Percentiles rank a stretch among this genome's conserved stretches.
Conservation (phyloP, 2,888 invertebrate genomes). For the Heliconius ethilla region DNA sequence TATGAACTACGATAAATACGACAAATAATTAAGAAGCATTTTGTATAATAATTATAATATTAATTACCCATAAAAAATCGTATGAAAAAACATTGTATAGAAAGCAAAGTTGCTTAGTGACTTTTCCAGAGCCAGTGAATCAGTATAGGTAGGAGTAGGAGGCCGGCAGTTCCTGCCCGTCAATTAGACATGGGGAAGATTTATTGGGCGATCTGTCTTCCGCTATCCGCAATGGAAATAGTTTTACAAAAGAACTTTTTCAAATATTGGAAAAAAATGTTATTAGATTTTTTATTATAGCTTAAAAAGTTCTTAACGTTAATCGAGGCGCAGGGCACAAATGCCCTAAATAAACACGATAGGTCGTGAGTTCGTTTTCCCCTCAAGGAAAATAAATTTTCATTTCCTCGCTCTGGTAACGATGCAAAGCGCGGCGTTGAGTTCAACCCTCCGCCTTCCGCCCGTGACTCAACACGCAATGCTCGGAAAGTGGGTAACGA, state of each 20-base stretch:
- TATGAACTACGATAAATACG: neutral
- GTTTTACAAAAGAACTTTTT: constrained; percentile 63
- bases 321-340: too few species aligned
- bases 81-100: constrained; percentile 25
- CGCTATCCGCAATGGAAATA: constrained; percentile 61
- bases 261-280: constrained; percentile 33
- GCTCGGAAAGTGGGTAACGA: too few species aligned
- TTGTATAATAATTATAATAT: neutral
- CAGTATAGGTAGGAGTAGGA: constrained; percentile 45
- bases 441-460: too few species aligned
- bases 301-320: too few species aligned
- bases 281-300: neutral
- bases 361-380: too few species aligned
- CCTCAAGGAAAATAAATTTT: too few species aligned
- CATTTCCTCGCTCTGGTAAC: too few species aligned
- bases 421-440: too few species aligned
- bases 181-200: constrained; percentile 78
- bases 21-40: neutral
- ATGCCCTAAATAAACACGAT: too few species aligned
- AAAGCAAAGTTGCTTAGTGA: constrained; percentile 39
- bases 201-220: constrained; percentile 77
- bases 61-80: constrained; percentile 1
- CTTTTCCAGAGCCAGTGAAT: constrained; percentile 46
- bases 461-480: too few species aligned
- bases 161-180: constrained; percentile 64